phyloP scores from a whole-genome alignment of 2,888 invertebrate species.

The Altica lythri region DNA sequence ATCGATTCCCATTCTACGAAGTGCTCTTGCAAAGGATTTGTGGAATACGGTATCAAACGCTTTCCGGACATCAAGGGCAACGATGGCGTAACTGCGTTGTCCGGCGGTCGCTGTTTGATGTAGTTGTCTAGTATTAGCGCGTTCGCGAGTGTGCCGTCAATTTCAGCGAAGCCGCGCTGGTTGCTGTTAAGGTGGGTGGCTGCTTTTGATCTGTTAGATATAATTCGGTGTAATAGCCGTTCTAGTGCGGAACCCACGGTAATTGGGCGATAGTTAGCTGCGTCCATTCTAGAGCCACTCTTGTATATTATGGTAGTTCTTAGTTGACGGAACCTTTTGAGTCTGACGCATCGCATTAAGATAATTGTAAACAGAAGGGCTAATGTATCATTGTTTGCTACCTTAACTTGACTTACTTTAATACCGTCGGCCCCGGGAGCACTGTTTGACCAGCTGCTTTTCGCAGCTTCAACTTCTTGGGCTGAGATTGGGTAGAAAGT shows the following conservation, averaged over 20 bases:
- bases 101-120: no score
- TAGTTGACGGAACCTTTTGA: neutral
- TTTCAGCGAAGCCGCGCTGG: neutral
- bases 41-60: constrained; percentile 39
- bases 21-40: constrained; percentile 28
- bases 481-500: neutral
- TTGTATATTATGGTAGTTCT: no score
- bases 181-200: no score
- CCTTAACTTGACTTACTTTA: neutral
- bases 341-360: neutral
- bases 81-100: constrained; percentile 12
- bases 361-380: constrained; percentile 2
- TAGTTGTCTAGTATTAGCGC: no score
- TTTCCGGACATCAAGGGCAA: constrained; percentile 34
- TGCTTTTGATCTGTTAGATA: no score
- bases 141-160: no score
- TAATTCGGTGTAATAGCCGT: no score
- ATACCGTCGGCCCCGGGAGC: constrained; percentile 10
- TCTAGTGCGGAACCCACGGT: constrained; percentile 15
- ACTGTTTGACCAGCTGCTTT: constrained; percentile 8
- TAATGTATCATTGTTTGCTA: neutral
- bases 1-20: constrained; percentile 26
- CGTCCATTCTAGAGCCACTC: no score
- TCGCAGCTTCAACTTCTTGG: neutral
- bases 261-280: neutral